Evolutionary conservation across 2,888 invertebrate species (phyloP), one percentile per base, ranked within the genome.

Genomic region (Lapara coniferarum): DNA sequence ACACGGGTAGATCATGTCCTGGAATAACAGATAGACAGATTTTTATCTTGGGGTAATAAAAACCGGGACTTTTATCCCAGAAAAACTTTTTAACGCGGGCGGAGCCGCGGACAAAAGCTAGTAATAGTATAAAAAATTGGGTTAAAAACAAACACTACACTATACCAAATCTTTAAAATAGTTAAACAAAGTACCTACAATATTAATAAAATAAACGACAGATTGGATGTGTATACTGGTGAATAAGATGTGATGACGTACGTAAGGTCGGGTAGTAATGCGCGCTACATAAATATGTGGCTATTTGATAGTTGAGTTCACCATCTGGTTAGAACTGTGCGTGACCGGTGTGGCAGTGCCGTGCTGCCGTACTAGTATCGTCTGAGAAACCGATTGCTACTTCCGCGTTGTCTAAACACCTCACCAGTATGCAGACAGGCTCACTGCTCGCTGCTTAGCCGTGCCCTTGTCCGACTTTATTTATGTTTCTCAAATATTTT

Each of bases 401-500:
- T 67, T 69, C 69, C 69, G 69, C 44, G 52, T 69, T 69, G 53
- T 56, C 63, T 63, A 59, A 52, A 57, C 49, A 46, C 51, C 51
- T 58, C 49, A 69, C 57, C 52, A 66, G 57, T 69, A 69, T 69
- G 69, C 69, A 66, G 69, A 69, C 68, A 53, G 52, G 63, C 52
- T 44, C 55, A 55, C 55, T 53, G 63, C 52, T 53, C 55, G 19
- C 19, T 53, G 63, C 52, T 46, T 19, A 19, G n/a, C 58, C 49
- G 66, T 69, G 69, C 66, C 69, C 69, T 69, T 69, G 69, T 66
- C 56, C 44, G 53, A 69, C n/a, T 58, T 57, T 63, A 67, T 67
- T 70, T 70, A 70, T 70, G 52, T 67, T 66, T 70, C 59, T 70
- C 46, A 63, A 66, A 55, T 71, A 71, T 70, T 68, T 66, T 58